Conservation (phyloP, 2,888 invertebrate species). For the Brassicogethes aeneus region DNA sequence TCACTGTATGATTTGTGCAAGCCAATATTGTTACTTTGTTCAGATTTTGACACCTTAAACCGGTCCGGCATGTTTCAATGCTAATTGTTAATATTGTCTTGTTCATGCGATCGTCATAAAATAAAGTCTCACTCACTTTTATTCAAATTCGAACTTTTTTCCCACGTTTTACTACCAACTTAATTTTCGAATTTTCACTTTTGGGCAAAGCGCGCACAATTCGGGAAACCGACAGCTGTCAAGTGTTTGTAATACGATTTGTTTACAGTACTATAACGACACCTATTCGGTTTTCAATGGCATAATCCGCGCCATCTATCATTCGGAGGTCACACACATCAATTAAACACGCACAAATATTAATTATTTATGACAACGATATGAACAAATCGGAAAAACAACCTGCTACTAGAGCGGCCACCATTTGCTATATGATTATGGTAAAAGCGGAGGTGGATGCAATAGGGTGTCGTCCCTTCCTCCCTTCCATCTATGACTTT, state of each 20-base stretch:
- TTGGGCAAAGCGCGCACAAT: slow-evolving; percentile 22
- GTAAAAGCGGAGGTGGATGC: too few relatives aligned
- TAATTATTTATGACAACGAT: too few relatives aligned
- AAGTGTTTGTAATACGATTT: slow-evolving; percentile 14
- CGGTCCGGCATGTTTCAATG: slow-evolving; percentile 47
- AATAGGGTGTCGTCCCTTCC: too few relatives aligned
- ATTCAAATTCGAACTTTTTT: slow-evolving; percentile 6
- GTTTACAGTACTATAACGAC: slow-evolving; percentile 18
- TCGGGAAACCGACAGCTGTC: slow-evolving; percentile 22
- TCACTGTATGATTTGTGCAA: slow-evolving; percentile 42
- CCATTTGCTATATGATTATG: too few relatives aligned
- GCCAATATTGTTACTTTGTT: slow-evolving; percentile 46
- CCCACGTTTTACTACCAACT: slow-evolving; percentile 3
- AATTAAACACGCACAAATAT: too few relatives aligned
- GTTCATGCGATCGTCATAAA: too few relatives aligned
- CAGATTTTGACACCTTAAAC: slow-evolving; percentile 52
- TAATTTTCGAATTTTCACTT: slow-evolving; percentile 6
- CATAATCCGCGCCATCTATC: not conserved
- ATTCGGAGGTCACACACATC: too few relatives aligned
- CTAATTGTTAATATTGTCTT: slow-evolving; percentile 2
- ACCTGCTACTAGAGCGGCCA: too few relatives aligned
- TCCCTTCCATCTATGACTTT: too few relatives aligned
- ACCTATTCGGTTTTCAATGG: slow-evolving; percentile 11
- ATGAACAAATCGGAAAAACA: too few relatives aligned
- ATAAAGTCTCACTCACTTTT: too few relatives aligned